Evolutionary conservation across 2,113 vertebrate species (phyloP).

Genomic region (Silurus meridionalis): DNA sequence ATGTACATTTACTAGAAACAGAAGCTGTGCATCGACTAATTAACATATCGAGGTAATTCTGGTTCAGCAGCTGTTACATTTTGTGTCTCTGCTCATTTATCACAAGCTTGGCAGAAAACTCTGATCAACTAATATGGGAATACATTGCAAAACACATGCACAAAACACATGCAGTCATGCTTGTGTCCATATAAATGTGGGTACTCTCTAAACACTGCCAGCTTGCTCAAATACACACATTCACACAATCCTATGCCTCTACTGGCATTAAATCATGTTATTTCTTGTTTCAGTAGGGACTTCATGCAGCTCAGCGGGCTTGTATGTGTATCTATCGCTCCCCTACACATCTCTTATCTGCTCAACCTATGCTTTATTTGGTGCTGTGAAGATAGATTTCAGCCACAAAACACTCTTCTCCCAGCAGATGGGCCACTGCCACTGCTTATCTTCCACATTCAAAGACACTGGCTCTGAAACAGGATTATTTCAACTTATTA

Average conservation of each 20-base stretch:
- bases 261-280: conserved; percentile 1
- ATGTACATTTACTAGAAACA: conserved; percentile 9
- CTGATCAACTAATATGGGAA: not conserved
- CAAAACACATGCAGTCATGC: not conserved
- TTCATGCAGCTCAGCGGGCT: not conserved
- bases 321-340: not conserved
- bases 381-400: conserved; percentile 58
- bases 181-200: not conserved
- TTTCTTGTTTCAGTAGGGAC: not conserved
- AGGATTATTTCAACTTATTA: conserved; percentile 65
- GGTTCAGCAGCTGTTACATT: conserved; percentile 1
- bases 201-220: not conserved
- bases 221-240: not conserved
- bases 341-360: not conserved
- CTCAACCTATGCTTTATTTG: conserved; percentile 57
- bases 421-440: conserved; percentile 58
- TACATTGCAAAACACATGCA: conserved; percentile 4
- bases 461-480: conserved; percentile 63
- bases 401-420: conserved; percentile 43
- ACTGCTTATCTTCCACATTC: conserved; percentile 58
- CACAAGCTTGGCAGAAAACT: not conserved
- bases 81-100: not conserved
- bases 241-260: not conserved
- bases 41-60: not conserved
- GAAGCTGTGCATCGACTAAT: conserved; percentile 20